Conservation (phyloP, 1,140 invertebrate genomes). For the Drosophila guanche region DNA sequence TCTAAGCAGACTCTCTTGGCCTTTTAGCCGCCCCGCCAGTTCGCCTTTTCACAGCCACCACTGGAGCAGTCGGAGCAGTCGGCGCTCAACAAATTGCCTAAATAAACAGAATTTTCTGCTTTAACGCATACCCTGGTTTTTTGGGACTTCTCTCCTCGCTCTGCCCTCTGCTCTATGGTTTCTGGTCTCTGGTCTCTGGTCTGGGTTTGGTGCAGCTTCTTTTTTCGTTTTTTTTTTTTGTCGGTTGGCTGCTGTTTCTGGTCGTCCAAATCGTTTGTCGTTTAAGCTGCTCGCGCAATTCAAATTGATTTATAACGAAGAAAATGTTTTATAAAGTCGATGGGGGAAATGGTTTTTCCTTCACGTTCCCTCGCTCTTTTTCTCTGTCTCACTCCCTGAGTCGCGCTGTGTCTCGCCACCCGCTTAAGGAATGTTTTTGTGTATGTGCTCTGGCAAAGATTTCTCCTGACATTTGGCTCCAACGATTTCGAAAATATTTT, state of each 20-base stretch:
- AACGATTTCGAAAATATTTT: constrained; percentile 64
- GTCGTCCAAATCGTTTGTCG: constrained; percentile 52
- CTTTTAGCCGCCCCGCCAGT: neutral
- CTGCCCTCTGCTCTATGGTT: neutral
- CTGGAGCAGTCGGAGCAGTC: neutral
- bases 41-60: neutral
- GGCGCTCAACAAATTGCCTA: constrained; percentile 39
- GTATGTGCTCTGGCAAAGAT: constrained; percentile 43
- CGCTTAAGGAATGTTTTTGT: constrained; percentile 34
- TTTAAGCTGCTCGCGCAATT: constrained; percentile 59
- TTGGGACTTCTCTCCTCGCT: neutral
- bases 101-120: constrained; percentile 58
- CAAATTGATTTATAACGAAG: constrained; percentile 68
- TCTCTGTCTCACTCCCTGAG: neutral
- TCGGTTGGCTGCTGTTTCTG: constrained; percentile 11
- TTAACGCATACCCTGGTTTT: constrained; percentile 33
- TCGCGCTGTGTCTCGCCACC: neutral
- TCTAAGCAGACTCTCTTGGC: too few species aligned
- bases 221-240: constrained; percentile 6
- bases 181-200: neutral
- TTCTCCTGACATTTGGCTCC: constrained; percentile 66
- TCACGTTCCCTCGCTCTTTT: constrained; percentile 3
- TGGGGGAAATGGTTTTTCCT: constrained; percentile 27
- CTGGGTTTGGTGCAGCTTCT: constrained; percentile 20
- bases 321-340: constrained; percentile 52